Conservation (phyloP, 2,888 invertebrate genomes). For the Mylabris sibirica region DNA sequence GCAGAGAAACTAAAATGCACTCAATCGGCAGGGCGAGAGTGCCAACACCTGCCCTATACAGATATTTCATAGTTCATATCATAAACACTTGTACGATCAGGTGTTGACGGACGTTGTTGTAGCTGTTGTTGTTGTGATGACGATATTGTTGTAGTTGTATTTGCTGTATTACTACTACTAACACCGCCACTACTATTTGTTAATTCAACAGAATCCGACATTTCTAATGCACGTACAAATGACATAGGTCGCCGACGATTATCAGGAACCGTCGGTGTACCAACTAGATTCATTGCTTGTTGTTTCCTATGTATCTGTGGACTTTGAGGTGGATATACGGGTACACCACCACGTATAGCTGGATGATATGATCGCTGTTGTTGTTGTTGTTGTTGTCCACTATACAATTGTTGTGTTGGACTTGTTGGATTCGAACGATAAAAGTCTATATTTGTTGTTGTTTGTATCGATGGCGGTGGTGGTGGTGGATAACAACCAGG, state of each 20-base stretch:
- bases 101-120: slow-evolving; percentile 65
- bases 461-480: slow-evolving; percentile 43
- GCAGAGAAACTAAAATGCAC: slow-evolving; percentile 57
- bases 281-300: slow-evolving; percentile 44
- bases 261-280: slow-evolving; percentile 56
- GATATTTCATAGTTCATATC: slow-evolving; percentile 96
- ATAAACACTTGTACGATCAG: slow-evolving; percentile 89
- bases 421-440: slow-evolving; percentile 79
- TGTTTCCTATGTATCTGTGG: slow-evolving; percentile 67
- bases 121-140: slow-evolving; percentile 55
- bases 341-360: slow-evolving; percentile 71
- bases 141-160: slow-evolving; percentile 46
- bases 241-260: slow-evolving; percentile 79
- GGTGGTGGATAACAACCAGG: slow-evolving; percentile 68
- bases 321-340: slow-evolving; percentile 70
- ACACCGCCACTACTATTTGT: slow-evolving; percentile 62
- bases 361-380: slow-evolving; percentile 67
- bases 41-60: slow-evolving; percentile 74
- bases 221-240: slow-evolving; percentile 87
- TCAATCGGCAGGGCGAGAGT: slow-evolving; percentile 57
- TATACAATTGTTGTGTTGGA: slow-evolving; percentile 64
- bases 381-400: slow-evolving; percentile 54
- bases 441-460: slow-evolving; percentile 55
- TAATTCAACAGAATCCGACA: slow-evolving; percentile 89
- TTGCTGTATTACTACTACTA: slow-evolving; percentile 36